phyloP scores from a whole-genome alignment of 2,797 vertebrate genomes.

The Thunnus albacares region DNA sequence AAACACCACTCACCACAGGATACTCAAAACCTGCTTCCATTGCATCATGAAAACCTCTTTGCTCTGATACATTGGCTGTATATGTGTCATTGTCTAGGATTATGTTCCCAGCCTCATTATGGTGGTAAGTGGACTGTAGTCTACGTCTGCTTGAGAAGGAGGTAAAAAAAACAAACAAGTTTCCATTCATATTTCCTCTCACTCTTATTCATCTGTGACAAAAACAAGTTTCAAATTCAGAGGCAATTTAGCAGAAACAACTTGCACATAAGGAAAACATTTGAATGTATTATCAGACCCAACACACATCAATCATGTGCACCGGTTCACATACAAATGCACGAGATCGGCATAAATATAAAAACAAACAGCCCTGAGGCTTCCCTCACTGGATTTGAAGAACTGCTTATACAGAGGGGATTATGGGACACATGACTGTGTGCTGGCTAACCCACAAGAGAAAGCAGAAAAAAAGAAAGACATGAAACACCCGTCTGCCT shows the following conservation, averaged over 20 bases:
- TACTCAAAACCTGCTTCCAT: neutral
- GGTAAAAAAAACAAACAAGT: neutral
- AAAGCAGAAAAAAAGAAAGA: constrained; percentile 28
- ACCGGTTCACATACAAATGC: constrained; percentile 25
- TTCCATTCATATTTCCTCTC: neutral
- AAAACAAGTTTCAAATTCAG: constrained; percentile 9
- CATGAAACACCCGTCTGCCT: constrained; percentile 34
- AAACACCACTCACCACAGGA: neutral
- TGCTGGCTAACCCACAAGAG: constrained; percentile 53
- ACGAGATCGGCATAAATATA: constrained; percentile 36
- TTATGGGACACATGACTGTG: constrained; percentile 72
- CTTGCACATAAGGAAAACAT: constrained; percentile 10
- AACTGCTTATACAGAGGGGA: constrained; percentile 65
- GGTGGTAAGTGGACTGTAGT: neutral
- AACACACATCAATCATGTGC: constrained; percentile 24
- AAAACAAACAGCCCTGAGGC: constrained; percentile 54
- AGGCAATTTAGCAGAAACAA: constrained; percentile 8
- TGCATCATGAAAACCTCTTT: neutral
- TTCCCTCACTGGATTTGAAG: constrained; percentile 53
- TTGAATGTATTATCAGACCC: constrained; percentile 1
- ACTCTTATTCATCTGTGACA: neutral
- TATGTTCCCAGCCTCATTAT: constrained; percentile 3
- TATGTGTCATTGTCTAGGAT: neutral
- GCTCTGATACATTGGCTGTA: neutral
- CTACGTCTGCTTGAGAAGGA: neutral